phyloP scores from a whole-genome alignment of 2,888 invertebrate genomes.

The Drosophila anceps region DNA sequence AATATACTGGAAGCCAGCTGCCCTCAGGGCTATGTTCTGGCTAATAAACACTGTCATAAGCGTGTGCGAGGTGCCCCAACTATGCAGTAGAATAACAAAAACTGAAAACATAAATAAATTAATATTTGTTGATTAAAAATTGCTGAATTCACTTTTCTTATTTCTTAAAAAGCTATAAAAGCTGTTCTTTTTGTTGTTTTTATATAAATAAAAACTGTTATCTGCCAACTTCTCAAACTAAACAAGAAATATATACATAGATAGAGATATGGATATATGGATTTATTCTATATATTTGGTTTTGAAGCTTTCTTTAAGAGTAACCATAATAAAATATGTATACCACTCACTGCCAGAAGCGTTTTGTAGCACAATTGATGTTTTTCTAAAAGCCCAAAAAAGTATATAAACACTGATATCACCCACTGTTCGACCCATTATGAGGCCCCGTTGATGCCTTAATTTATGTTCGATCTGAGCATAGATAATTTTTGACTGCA shows the following conservation, averaged over 20 bases:
- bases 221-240: no score
- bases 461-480: slow-evolving; percentile 34
- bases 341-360: neutral
- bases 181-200: no score
- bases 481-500: slow-evolving; percentile 59
- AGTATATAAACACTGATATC: neutral
- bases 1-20: slow-evolving; percentile 78
- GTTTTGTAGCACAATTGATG: neutral
- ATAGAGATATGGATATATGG: no score
- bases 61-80: slow-evolving; percentile 55
- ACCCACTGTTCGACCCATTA: neutral
- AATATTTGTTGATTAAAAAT: neutral
- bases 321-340: no score
- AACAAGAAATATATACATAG: no score
- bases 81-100: neutral
- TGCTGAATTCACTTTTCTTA: neutral
- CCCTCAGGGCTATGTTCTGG: slow-evolving; percentile 77
- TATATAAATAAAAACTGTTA: no score
- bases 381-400: neutral
- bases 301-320: no score
- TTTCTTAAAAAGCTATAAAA: neutral
- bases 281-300: no score
- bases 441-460: slow-evolving; percentile 9
- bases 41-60: slow-evolving; percentile 80
- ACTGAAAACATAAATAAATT: neutral